Conservation (phyloP, 2,797 vertebrate species). For the Leptodactylus fallax region DNA sequence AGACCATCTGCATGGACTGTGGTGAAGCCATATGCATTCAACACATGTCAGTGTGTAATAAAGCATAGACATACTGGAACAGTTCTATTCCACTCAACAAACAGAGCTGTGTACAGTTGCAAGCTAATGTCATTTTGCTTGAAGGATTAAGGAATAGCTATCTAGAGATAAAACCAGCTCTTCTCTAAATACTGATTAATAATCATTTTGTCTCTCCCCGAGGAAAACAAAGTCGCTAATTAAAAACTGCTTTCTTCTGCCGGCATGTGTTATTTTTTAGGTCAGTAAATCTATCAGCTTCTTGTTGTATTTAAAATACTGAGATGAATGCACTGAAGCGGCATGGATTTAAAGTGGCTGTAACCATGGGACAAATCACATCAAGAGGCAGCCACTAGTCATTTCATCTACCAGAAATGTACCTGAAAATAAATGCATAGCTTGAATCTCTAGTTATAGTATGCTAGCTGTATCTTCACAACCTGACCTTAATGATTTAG, state of each 20-base stretch:
- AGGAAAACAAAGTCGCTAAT: constrained; percentile 52
- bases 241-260: constrained; percentile 45
- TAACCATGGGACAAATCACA: not conserved
- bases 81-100: not conserved
- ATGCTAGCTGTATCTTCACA: too few relatives aligned
- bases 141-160: constrained; percentile 57
- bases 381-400: too few relatives aligned
- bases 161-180: constrained; percentile 58
- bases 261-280: constrained; percentile 39
- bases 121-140: constrained; percentile 37
- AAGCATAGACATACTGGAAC: not conserved
- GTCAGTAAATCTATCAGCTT: constrained; percentile 36
- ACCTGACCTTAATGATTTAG: too few relatives aligned
- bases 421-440: too few relatives aligned
- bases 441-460: too few relatives aligned
- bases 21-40: not conserved
- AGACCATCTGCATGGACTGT: not conserved
- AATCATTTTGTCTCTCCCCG: constrained; percentile 44
- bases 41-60: not conserved
- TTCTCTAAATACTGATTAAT: constrained; percentile 62
- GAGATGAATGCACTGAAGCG: constrained; percentile 5
- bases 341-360: not conserved
- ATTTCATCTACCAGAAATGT: too few relatives aligned
- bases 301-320: constrained; percentile 25
- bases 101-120: constrained; percentile 7